Base-by-base conservation (phyloP, 2,797 vertebrate species). In the Gymnoscopelus braueri region DNA sequence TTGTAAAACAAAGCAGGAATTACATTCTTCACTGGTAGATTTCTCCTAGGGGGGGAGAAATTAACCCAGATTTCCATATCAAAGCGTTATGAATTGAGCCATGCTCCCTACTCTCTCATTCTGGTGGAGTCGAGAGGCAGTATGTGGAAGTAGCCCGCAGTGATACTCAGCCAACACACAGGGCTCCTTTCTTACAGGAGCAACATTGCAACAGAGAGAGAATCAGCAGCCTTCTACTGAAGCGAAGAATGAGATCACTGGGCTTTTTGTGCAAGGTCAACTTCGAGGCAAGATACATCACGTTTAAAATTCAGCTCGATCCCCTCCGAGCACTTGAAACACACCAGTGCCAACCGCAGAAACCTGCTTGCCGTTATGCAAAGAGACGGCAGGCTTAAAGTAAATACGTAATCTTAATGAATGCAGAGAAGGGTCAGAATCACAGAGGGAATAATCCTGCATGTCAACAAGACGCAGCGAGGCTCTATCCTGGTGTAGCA, bases 11-110 rank as follows among this genome's bases (percentile, higher is more conserved):
- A 91, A 92, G 89, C 91, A 66, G 84, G 82, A 19, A 78, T 94
- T 91, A 88, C 90, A 88, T 92, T 95, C 92, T 93, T 87, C 94
- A 89, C 89, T 91, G 92, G 88, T 92, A 95, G 93, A 95, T 93
- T 95, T 94, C 93, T 86, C 80, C 85, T 94, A 94, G 93, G 95
- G 94, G 95, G 95, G 92, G 90, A 77, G 88, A 94, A 96, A 96
- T 96, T 94, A 96, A 90, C 92, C 91, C 88, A 88, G 85, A 94
- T 95, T 95, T 95, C 92, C 94, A 95, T 94, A 93, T 96, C 94
- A 96, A 97, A 97, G 94, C 86, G 81, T 86, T 87, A 93, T 82
- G 90, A 95, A 95, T 95, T 93, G 92, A 96, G 91, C 82, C 92
- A 90, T 91, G 95, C 91, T 85, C 79, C 65, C 69, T 78, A 79